Evolutionary conservation across 1,140 invertebrate species (phyloP), one percentile per base, ranked within the genome.

Genomic region (Lasioglossum baleicum): DNA sequence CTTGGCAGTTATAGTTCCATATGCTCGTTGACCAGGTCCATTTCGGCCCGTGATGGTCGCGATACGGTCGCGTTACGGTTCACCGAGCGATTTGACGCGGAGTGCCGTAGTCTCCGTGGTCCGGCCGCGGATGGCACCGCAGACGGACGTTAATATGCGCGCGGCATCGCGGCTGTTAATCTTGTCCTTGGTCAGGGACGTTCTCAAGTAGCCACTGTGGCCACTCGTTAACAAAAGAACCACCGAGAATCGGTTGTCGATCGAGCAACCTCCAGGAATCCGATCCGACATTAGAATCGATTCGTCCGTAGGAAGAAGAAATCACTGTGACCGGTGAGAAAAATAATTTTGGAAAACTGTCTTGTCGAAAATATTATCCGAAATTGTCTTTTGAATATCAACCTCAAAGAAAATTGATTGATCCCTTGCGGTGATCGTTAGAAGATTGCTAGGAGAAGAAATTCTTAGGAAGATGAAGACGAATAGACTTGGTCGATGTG

Each of bases 61-160:
- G 88, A 90, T 87, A 87, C 85, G 91, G 91, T 91, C 85, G 67
- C 90, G 87, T 92, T 92, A 89, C 78, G 91, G 91, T 92, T 87
- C 80, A 89, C 91, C 90, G 81, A 90, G 84, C 88, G 86, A 91
- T 92, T 91, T 87, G 88, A 92, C 84, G 84, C 79, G 73, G 73
- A 65, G 58, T 44, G 15, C 53, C 44, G 48, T 35, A 53, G 75
- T 73, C 75, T 68, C 20, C 69, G 73, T 48, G 61, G 61, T 66
- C 35, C 58, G 11, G 68, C 79, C 79, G 51, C 74, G 72, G 72
- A 85, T 85, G 80, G 26, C 65, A 88, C 89, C 89, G 74, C 88
- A 82, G 22, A 48, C 74, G 35, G 64, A 82, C 80, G 71, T 86
- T 84, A 88, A 83, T 87, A 87, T 76, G 76, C 83, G 58, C 65